Base-by-base conservation (phyloP, 1,140 invertebrate species). In the Scaptomyza graminum region DNA sequence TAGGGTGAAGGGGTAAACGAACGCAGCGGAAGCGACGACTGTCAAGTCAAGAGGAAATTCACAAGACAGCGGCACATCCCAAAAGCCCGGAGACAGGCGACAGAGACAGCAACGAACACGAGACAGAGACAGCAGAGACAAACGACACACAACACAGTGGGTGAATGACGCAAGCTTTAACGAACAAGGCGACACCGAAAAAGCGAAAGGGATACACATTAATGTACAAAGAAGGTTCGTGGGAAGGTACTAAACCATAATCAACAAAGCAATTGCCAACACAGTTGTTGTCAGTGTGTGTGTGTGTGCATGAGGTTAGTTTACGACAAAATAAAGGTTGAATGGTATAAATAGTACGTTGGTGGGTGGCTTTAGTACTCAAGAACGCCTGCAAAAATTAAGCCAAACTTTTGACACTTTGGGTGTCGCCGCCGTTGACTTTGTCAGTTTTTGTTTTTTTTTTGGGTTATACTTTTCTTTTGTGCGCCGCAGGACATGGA, bases 401-500 rank as follows among this genome's bases (percentile, higher is more conserved):
- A 76, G 66, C 52, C 83, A 69, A 79, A 87, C 83, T 88, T 87
- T 82, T 82, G 78, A 88, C 82, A 87, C 82, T 79, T 71, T 41
- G 63, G 63, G 18, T 22, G 18, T 31, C 28, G 28, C 44, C 63
- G 56, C 7, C 63, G 54, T 49, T 46, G 65, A 62, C 55, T 22
- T 15, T 18, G 31, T 34, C 25, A 34, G 43, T 60, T 56, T 5
- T 12, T 12, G 12, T 39, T 12, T 39, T 39, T 12, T n/a, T 12
- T 59, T 67, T n/a, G 63, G 62, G 62, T 49, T 57, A 49, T 6
- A 28, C 47, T 65, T 31, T 54, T 39, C n/a, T 34, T 34, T 9
- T 34, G 18, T 22, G 31, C 31, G 46, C 64, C 64, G 51, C 44
- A 50, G 37, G 43, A 37, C 25, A 50, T 28, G 16, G 60, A 44